Conservation (phyloP, 2,797 vertebrate species). For the Coreius guichenoti region DNA sequence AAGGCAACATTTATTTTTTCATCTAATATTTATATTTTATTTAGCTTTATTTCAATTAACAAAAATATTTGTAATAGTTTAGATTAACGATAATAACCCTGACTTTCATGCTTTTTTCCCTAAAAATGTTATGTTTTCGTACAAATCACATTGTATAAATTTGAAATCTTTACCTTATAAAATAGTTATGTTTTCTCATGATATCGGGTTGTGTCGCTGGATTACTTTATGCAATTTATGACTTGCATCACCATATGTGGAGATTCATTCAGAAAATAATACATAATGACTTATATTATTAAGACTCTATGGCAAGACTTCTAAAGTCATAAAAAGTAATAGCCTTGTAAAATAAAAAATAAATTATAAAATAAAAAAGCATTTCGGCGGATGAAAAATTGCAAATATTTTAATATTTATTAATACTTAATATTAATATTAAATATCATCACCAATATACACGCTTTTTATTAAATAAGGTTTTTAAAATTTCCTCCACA, state of each 20-base stretch:
- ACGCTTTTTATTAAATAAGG: background rate
- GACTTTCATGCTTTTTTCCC: background rate
- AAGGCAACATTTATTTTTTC: background rate
- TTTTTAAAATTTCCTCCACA: background rate
- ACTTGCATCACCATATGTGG: background rate
- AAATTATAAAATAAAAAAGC: background rate
- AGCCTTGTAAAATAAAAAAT: background rate
- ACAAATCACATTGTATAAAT: background rate
- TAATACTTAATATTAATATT: background rate
- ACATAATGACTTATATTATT: background rate
- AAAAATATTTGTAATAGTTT: background rate
- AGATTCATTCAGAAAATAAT: background rate
- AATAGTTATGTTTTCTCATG: background rate
- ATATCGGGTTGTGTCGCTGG: background rate
- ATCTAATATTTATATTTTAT: background rate
- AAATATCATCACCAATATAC: background rate
- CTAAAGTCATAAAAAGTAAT: background rate
- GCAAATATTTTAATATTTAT: background rate
- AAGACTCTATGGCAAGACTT: background rate
- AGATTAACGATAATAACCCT: background rate
- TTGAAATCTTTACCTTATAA: background rate
- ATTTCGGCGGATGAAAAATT: background rate
- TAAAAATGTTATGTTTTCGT: background rate
- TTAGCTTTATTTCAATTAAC: background rate
- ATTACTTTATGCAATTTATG: background rate